These are phyloP conservation scores for Phymanthus crucifer DNA, from an alignment of 92 coral and sea anemone genomes.

Conservation along the genomic window DNA sequence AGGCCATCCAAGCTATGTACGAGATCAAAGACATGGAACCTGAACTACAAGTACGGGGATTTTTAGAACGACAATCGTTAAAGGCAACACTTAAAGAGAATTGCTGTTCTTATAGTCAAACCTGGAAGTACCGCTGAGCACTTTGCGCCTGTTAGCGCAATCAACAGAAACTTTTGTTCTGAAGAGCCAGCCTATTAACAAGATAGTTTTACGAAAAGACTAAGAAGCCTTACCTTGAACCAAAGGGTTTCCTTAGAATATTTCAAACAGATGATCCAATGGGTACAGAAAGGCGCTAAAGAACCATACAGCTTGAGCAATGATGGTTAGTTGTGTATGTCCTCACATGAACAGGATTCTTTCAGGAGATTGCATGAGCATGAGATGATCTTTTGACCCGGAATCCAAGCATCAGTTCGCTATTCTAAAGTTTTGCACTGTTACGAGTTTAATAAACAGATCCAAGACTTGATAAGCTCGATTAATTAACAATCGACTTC, in stretches of 20 bases:
- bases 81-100: not conserved
- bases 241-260: not conserved
- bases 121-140: not conserved
- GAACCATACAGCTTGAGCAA: not conserved
- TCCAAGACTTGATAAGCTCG: constrained; percentile 21
- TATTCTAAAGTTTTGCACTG: constrained; percentile 4
- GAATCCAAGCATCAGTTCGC: not conserved
- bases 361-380: not conserved
- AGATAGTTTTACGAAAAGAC: not conserved
- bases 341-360: constrained; percentile 2
- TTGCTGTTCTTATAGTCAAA: too few relatives aligned
- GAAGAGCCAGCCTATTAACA: too few relatives aligned
- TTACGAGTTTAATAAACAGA: constrained; percentile 33
- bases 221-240: not conserved
- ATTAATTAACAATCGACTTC: constrained; percentile 5
- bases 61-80: not conserved
- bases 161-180: not conserved
- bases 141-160: not conserved
- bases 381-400: constrained; percentile 28
- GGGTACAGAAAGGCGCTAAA: not conserved
- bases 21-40: too few relatives aligned
- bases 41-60: too few relatives aligned
- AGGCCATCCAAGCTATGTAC: too few relatives aligned
- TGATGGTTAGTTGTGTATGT: not conserved
- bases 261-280: not conserved